These are phyloP conservation scores for Microplitis manilae DNA, from an alignment of 2,888 invertebrate species.

Conservation along the genomic window DNA sequence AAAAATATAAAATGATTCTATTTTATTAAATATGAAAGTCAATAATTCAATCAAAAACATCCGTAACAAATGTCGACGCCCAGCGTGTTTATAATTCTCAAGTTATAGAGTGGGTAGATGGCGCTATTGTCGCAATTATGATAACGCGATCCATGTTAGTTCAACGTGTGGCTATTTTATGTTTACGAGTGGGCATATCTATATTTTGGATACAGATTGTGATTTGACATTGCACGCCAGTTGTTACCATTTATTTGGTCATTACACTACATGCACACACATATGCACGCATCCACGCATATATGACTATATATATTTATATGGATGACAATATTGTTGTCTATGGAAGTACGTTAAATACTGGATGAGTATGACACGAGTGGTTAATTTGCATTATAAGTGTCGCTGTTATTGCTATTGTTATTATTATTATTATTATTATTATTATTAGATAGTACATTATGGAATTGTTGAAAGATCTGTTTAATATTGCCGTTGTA, in stretches of 20 bases:
- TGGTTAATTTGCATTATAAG: constrained; percentile 72
- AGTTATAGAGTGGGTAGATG: neutral
- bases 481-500: neutral
- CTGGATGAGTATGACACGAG: constrained; percentile 21
- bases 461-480: constrained; percentile 66
- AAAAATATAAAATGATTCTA: neutral
- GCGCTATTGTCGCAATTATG: constrained; percentile 34
- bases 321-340: constrained; percentile 9
- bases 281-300: constrained; percentile 55
- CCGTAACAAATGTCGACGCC: constrained; percentile 69
- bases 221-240: constrained; percentile 70
- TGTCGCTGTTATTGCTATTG: constrained; percentile 55
- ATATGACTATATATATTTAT: neutral
- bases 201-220: constrained; percentile 57
- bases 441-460: constrained; percentile 68
- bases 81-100: constrained; percentile 34
- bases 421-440: constrained; percentile 47
- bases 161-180: constrained; percentile 63
- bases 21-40: constrained; percentile 68
- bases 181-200: constrained; percentile 55
- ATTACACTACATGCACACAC: constrained; percentile 67
- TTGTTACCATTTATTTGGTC: constrained; percentile 72
- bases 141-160: constrained; percentile 33
- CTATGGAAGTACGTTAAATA: constrained; percentile 58
- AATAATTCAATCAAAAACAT: constrained; percentile 72